Evolutionary conservation across 23 tunicate genomes (phyloP), one percentile per base, ranked within the genome.

Genomic region (Aplidium turbinatum): DNA sequence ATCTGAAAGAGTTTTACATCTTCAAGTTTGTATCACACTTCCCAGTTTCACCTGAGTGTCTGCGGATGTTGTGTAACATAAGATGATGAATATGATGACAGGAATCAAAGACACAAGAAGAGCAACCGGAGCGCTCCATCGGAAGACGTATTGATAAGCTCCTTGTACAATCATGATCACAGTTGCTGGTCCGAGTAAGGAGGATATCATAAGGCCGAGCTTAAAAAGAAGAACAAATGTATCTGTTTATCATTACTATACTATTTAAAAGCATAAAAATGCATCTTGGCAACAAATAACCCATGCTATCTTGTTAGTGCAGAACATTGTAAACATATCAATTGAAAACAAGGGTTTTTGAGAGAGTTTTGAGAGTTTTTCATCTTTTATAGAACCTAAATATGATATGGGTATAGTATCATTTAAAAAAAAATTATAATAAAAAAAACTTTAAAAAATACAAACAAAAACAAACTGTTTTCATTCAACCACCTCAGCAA

Each of bases 141-240:
- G 20, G 48, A 90, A 90, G 4, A 90, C 82, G 46, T 83, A 83
- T 34, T 72, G 71, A 52, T 53, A 90, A 5, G 90, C 84, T 31
- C 85, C 97, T 46, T 78, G 85, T 23, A 90, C 97, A 0, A 83
- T 80, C 80, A 90, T 73, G 2, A 90, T 76, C 33, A 90, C 97
- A 4, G 97, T 90, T 0, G 97, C 97, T 2, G 97, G 97, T 31
- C 90, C 97, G 27, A 90, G 85, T 2, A 90, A 74, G 11, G 97
- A 90, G 1, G 97, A 83, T 3, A 72, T 73, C 97, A 90, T 83
- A 5, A 90, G 52, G 4, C 85, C 85, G 29, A 80, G 36, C 85
- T 80, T 33, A 23, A 70, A 3, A 50, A 66, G 27, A 61, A n/a
- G n/a, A 6, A 55, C n/a, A n/a, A n/a, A n/a, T n/a, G n/a, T n/a